Conservation (phyloP, 2,797 vertebrate genomes). For the Protonibea diacanthus region DNA sequence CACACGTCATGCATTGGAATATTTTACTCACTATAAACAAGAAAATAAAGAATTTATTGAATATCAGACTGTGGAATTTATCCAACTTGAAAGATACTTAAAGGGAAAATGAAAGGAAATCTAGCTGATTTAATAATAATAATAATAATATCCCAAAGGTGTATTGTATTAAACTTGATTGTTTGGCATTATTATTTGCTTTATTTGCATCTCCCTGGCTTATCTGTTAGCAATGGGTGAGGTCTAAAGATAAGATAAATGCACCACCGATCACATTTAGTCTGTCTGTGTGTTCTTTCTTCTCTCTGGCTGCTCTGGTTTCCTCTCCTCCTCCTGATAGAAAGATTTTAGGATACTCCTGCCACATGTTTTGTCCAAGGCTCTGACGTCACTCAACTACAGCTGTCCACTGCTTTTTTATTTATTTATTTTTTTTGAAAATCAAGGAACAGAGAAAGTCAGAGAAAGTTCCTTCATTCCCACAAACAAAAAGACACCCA, state of each 20-base stretch:
- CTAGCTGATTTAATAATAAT: constrained; percentile 2
- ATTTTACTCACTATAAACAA: neutral
- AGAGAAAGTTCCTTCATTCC: constrained; percentile 2
- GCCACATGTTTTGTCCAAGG: neutral
- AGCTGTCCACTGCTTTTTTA: constrained; percentile 2
- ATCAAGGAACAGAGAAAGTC: neutral
- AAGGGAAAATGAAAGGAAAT: neutral
- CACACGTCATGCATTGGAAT: neutral
- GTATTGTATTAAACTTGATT: neutral
- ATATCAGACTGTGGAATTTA: neutral
- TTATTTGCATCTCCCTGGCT: constrained; percentile 18
- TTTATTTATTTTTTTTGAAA: neutral
- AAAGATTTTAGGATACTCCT: neutral
- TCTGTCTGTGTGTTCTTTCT: neutral
- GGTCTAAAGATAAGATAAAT: constrained; percentile 8
- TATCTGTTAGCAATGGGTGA: neutral
- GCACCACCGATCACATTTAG: neutral
- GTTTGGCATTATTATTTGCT: neutral
- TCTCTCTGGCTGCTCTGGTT: neutral
- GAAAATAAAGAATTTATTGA: neutral
- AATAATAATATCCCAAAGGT: neutral
- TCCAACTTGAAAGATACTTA: neutral
- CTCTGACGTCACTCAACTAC: neutral
- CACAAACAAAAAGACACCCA: constrained; percentile 21
- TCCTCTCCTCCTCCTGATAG: neutral